These are phyloP conservation scores for Cecropterus lyciades DNA, from an alignment of 1,140 invertebrate species.

Conservation along the genomic window DNA sequence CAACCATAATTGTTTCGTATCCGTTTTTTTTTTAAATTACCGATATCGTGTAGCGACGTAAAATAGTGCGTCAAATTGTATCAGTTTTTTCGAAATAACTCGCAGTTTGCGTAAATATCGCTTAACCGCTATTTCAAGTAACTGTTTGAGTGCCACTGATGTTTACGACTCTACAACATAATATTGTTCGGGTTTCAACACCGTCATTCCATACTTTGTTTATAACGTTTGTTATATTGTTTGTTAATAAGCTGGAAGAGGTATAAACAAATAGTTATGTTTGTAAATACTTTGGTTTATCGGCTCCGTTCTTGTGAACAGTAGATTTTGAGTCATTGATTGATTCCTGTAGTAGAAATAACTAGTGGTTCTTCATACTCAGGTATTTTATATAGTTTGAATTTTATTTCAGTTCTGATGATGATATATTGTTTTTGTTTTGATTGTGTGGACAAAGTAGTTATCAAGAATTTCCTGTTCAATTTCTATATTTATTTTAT, in stretches of 20 bases:
- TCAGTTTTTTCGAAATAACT: conserved; percentile 15
- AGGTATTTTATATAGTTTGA: too few relatives aligned
- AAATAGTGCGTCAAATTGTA: conserved; percentile 4
- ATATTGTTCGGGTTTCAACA: conserved; percentile 22
- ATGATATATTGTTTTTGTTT: too few relatives aligned
- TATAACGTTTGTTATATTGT: background rate
- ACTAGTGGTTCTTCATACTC: too few relatives aligned
- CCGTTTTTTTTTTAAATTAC: too few relatives aligned
- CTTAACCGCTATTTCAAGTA: conserved; percentile 25
- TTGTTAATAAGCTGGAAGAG: background rate
- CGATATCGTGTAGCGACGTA: conserved; percentile 12
- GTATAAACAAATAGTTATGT: background rate
- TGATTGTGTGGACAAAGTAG: too few relatives aligned
- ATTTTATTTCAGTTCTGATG: too few relatives aligned
- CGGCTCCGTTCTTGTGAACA: background rate
- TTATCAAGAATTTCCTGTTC: too few relatives aligned
- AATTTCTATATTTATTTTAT: too few relatives aligned
- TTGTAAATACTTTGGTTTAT: background rate
- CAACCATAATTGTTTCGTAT: too few relatives aligned
- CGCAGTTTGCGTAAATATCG: conserved; percentile 12
- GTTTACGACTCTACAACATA: conserved; percentile 5
- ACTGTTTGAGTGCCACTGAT: conserved; percentile 24
- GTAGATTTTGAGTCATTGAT: too few relatives aligned
- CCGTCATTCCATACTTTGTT: background rate
- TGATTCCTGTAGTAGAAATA: too few relatives aligned